These are phyloP conservation scores for Sarcophaga carnaria DNA, from an alignment of 2,888 invertebrate species.

Conservation along the genomic window DNA sequence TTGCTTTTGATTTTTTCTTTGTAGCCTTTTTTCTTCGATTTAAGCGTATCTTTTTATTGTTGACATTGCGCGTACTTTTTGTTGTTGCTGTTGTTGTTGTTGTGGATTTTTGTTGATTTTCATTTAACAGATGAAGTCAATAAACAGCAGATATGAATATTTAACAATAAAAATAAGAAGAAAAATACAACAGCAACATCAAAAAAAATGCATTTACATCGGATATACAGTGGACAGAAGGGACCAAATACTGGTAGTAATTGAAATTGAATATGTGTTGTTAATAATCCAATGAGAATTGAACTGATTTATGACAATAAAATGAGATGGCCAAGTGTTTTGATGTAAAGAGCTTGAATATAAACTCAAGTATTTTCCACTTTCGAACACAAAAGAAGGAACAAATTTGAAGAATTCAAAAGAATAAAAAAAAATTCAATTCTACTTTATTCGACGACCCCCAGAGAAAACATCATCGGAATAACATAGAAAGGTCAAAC, in stretches of 20 bases:
- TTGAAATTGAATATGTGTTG: neutral
- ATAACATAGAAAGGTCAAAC: too few relatives aligned
- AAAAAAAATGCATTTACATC: slow-evolving; percentile 5
- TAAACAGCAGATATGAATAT: slow-evolving; percentile 39
- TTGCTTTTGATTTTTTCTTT: slow-evolving; percentile 5
- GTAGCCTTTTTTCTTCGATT: slow-evolving; percentile 3
- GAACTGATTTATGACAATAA: neutral
- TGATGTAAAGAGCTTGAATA: too few relatives aligned
- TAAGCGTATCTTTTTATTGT: slow-evolving; percentile 2
- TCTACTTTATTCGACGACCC: too few relatives aligned
- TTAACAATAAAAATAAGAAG: neutral
- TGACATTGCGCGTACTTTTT: slow-evolving; percentile 26
- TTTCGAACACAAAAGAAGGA: too few relatives aligned
- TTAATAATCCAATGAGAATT: neutral
- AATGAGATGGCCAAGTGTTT: too few relatives aligned
- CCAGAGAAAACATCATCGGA: too few relatives aligned
- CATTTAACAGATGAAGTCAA: slow-evolving; percentile 38
- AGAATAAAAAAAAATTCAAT: too few relatives aligned
- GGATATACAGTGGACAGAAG: slow-evolving; percentile 36
- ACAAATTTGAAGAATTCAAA: too few relatives aligned
- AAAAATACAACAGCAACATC: too few relatives aligned
- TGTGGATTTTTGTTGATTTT: neutral
- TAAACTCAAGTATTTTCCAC: too few relatives aligned
- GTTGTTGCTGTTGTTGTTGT: neutral
- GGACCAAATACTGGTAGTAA: neutral